Evolutionary conservation across 2,797 vertebrate species (phyloP), one percentile per base, ranked within the genome.

Genomic region (Rhadinocentrus ornatus): DNA sequence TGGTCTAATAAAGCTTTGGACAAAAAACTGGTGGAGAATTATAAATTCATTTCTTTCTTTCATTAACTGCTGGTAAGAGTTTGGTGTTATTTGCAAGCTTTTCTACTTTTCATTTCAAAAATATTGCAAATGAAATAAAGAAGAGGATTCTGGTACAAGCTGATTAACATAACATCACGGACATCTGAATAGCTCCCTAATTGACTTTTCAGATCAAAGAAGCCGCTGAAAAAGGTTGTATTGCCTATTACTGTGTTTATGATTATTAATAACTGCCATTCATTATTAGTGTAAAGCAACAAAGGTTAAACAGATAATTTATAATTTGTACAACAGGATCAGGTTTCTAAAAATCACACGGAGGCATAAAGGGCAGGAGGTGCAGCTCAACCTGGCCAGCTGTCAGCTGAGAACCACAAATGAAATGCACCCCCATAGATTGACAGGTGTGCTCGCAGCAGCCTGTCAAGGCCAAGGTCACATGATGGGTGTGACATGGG

Each of bases 401-500:
- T 26, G 3, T 22, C 7, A 6, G 57, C n/a, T 0, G 7, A 50
- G 52, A 57, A 27, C 29, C 53, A 24, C 46, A 32, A 12, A 66
- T 54, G 44, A 35, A 48, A 16, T 11, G 16, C 9, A 11, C 9
- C 48, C 24, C 41, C 6, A 8, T 24, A 54, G 65, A 73, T 3
- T 54, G 62, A 75, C 80, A 76, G 71, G 66, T 63, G 73, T 34
- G 11, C 44, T 44, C 59, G 20, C 62, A 55, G 77, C 22, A 54
- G 66, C 66, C 53, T 61, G 60, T 80, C 70, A 39, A 55, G 65
- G 66, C n/a, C 66, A 70, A 81, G 77, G 82, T 79, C 73, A 82
- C 22, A 46, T 32, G 32, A 54, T n/a, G 31, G 11, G 59, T 35
- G 48, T 34, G 78, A 52, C 52, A 61, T 63, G n/a, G 32, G 60